Base-by-base conservation (phyloP, 2,797 vertebrate species). In the Helostoma temminkii region DNA sequence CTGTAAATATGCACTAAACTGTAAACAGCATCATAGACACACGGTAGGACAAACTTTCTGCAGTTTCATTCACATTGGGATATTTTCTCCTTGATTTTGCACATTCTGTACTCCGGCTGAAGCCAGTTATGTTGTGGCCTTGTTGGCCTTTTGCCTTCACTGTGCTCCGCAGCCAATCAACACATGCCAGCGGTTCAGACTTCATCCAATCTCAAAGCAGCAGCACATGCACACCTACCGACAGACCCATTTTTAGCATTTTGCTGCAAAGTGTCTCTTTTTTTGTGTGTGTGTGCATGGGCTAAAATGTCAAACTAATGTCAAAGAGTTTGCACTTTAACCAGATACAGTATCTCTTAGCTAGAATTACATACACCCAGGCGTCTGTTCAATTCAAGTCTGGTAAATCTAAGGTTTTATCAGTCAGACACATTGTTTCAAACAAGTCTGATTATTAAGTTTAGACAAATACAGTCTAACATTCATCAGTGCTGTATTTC, bases 181-280 rank as follows among this genome's bases (percentile, higher is more conserved):
- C 78, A 73, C 58, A 53, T 15, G 66, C 55, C 86, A 88, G 26
- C 80, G 19, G 62, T 75, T 76, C 74, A 71, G 30, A 32, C 83
- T 75, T 77, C 50, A 72, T 68, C 93, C 93, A 93, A 89, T 92
- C 83, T 70, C 19, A 42, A 61, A 57, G 77, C 75, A 52, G 68
- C 78, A 74, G 63, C 67, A 53, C 42, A 59, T 55, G 25, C 60
- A 88, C 88, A 48, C 91, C 92, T 91, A 85, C 80, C 52, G 21
- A 46, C 34, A 69, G 15, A 52, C 21, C n/a, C 14, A 0, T 41
- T 60, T 66, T 56, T 53, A 21, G 6, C 3, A 36, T 80, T 49
- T 63, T 64, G 1, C 21, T 43, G 48, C 37, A n/a, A n/a, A n/a
- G n/a, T 30, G 52, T 16, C 24, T 41, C 28, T 26, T 43, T 68